phyloP scores from a whole-genome alignment of 2,113 vertebrate genomes.

The Collichthys lucidus region DNA sequence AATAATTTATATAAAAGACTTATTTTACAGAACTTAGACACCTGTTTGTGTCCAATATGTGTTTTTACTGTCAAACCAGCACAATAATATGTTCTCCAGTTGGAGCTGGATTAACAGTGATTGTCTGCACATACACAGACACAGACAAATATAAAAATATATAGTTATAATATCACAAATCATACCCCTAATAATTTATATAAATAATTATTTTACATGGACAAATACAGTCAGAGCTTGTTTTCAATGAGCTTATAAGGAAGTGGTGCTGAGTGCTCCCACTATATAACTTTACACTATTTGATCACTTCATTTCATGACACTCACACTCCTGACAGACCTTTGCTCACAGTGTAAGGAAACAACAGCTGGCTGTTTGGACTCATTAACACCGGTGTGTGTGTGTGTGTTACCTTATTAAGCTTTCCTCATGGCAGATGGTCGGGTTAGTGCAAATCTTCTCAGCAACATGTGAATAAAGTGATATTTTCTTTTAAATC shows the following conservation, averaged over 20 bases:
- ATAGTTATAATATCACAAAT: neutral
- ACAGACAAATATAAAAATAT: too few relatives aligned
- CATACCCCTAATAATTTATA: too few relatives aligned
- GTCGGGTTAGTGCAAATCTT: neutral
- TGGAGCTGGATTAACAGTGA: neutral
- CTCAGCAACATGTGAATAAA: conserved; percentile 1
- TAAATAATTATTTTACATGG: too few relatives aligned
- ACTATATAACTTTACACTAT: fast-evolving
- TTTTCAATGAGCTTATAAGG: neutral
- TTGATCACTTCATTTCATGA: neutral
- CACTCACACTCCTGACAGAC: neutral
- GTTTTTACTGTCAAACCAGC: neutral
- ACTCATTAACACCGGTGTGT: neutral
- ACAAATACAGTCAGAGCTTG: too few relatives aligned
- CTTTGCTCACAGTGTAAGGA: neutral
- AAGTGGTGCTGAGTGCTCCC: neutral
- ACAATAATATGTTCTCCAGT: neutral
- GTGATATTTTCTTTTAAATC: neutral
- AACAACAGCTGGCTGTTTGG: neutral
- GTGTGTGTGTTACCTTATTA: conserved; percentile 27
- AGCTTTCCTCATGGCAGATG: conserved; percentile 11
- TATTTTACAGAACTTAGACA: too few relatives aligned
- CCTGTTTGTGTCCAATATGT: neutral
- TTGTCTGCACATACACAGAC: neutral
- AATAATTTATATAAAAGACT: too few relatives aligned